phyloP scores from a whole-genome alignment of 37 sponge, comb jelly and placozoan species.

The Axinella damicornis region DNA sequence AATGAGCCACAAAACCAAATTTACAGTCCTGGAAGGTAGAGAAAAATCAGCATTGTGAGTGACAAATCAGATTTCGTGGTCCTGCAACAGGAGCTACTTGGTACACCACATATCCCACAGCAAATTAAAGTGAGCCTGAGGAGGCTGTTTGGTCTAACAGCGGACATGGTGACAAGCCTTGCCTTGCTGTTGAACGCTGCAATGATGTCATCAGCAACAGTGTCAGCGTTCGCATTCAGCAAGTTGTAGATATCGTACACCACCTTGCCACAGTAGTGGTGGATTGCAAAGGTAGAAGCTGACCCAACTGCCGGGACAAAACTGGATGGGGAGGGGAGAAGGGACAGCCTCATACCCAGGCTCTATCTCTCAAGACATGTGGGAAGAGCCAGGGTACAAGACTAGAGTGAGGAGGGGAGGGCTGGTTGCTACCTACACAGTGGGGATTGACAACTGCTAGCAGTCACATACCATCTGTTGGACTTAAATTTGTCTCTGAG shows the following conservation, averaged over 20 bases:
- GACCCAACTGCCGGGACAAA: slow-evolving; percentile 63
- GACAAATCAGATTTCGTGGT: too few species aligned
- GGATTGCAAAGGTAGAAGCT: slow-evolving; percentile 69
- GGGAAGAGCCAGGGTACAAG: neutral
- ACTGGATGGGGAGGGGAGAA: neutral
- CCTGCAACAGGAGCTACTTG: too few species aligned
- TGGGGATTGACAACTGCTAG: neutral
- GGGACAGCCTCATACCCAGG: too few species aligned
- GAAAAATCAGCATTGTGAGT: neutral
- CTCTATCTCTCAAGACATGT: too few species aligned
- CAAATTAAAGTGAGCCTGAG: neutral
- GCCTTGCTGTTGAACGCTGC: slow-evolving; percentile 82
- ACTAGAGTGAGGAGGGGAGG: neutral
- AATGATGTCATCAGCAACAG: slow-evolving; percentile 85
- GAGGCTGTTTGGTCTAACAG: too few species aligned
- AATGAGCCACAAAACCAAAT: slow-evolving; percentile 86
- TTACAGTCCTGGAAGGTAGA: slow-evolving; percentile 77
- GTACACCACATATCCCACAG: too few species aligned
- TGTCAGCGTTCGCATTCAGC: slow-evolving; percentile 87
- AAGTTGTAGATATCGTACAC: slow-evolving; percentile 80
- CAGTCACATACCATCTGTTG: slow-evolving; percentile 26
- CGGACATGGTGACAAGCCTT: neutral
- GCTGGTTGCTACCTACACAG: neutral
- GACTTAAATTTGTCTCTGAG: slow-evolving; percentile 54
- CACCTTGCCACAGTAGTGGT: slow-evolving; percentile 73